phyloP scores from a whole-genome alignment of 2,113 vertebrate genomes.

The Lampris megalopsis region DNA sequence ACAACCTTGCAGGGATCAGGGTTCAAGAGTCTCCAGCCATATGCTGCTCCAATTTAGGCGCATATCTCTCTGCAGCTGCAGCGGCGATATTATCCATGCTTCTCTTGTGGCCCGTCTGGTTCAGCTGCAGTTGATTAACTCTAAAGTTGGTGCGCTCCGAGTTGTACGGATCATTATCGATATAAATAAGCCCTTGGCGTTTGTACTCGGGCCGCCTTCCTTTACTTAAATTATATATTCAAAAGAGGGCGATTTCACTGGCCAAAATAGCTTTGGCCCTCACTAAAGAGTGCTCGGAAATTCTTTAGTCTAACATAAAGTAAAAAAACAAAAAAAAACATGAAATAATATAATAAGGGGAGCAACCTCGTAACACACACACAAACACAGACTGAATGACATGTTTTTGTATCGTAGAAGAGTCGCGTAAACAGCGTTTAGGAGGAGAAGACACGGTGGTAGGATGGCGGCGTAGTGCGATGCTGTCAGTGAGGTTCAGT shows the following conservation, averaged over 20 bases:
- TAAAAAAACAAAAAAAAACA: background rate
- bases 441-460: slow-evolving; percentile 6
- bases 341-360: too few relatives aligned
- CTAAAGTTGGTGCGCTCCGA: background rate
- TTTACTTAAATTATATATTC: background rate
- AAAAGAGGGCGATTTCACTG: background rate
- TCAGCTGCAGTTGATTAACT: slow-evolving; percentile 11
- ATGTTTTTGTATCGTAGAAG: slow-evolving; percentile 11
- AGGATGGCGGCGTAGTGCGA: slow-evolving; percentile 29
- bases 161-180: slow-evolving; percentile 7
- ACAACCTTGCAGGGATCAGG: background rate
- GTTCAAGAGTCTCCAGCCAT: background rate
- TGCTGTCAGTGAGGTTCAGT: slow-evolving; percentile 34
- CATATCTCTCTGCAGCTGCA: background rate
- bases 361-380: too few relatives aligned
- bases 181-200: slow-evolving; percentile 2
- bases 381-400: background rate
- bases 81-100: background rate
- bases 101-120: background rate
- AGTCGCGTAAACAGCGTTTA: slow-evolving; percentile 2
- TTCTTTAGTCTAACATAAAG: background rate
- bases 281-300: too few relatives aligned
- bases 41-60: background rate
- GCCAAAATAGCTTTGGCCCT: background rate
- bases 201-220: background rate